Evolutionary conservation across 2,888 invertebrate genomes (phyloP).

Genomic region (Oscheius sp.): DNA sequence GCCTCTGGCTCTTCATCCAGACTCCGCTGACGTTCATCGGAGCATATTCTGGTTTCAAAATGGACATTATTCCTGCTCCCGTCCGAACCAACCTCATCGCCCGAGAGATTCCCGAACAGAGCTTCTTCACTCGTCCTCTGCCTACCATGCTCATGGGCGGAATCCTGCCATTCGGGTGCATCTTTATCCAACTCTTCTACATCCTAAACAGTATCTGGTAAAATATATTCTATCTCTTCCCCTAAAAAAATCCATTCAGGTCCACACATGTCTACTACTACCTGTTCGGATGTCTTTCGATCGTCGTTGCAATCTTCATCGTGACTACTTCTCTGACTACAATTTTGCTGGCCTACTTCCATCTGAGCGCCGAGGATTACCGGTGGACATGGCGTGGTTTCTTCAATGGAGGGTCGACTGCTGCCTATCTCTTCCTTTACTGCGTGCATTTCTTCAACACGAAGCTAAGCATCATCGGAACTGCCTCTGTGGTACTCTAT

Average conservation of each 20-base stretch:
- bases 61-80: conserved; percentile 83
- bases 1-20: conserved; percentile 96
- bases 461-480: conserved; percentile 91
- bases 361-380: conserved; percentile 99
- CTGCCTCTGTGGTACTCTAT: conserved; percentile 90
- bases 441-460: conserved; percentile 97
- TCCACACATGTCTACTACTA: conserved; percentile 83
- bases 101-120: conserved; percentile 96
- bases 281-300: conserved; percentile 98
- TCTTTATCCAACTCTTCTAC: conserved; percentile 98
- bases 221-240: conserved; percentile 1
- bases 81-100: conserved; percentile 98
- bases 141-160: conserved; percentile 97
- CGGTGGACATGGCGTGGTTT: conserved; percentile 99
- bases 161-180: conserved; percentile 96
- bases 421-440: conserved; percentile 94
- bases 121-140: conserved; percentile 90
- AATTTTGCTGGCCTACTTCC: conserved; percentile 96
- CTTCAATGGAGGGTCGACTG: conserved; percentile 95
- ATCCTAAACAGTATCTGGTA: conserved; percentile 97
- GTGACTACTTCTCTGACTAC: conserved; percentile 99
- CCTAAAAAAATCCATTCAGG: too few relatives aligned
- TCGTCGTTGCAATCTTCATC: conserved; percentile 95
- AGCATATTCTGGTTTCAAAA: conserved; percentile 97
- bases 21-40: conserved; percentile 97